These are phyloP conservation scores for Nothocercus julius DNA, from an alignment of 2,113 vertebrate species.

Conservation along the genomic window DNA sequence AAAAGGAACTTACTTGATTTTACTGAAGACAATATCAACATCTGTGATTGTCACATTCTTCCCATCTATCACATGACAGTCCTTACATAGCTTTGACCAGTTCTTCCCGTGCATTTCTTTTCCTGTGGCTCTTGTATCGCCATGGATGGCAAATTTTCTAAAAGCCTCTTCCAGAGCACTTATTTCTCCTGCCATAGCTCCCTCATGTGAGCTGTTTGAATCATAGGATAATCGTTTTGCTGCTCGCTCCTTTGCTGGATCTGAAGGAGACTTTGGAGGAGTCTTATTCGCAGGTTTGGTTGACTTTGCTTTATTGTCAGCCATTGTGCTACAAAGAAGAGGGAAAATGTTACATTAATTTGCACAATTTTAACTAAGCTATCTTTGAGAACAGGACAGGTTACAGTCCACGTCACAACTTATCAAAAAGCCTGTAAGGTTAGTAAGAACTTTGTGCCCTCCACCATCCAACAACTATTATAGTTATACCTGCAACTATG, in stretches of 20 bases:
- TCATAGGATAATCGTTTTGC: slow-evolving; percentile 76
- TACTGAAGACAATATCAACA: slow-evolving; percentile 97
- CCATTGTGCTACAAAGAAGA: slow-evolving; percentile 73
- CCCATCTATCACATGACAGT: slow-evolving; percentile 92
- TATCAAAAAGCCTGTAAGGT: not conserved
- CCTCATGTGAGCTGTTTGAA: slow-evolving; percentile 86
- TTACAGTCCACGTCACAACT: not conserved
- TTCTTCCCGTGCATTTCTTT: slow-evolving; percentile 97
- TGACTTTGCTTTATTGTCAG: slow-evolving; percentile 70
- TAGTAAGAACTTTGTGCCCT: not conserved
- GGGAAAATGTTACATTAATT: not conserved
- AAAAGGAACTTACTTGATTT: slow-evolving; percentile 90
- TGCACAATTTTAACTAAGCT: not conserved
- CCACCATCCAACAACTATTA: not conserved
- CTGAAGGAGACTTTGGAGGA: slow-evolving; percentile 74
- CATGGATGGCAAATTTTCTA: slow-evolving; percentile 90
- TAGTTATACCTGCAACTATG: not conserved
- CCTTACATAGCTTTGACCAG: slow-evolving; percentile 96
- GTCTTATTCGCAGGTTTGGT: slow-evolving; percentile 69
- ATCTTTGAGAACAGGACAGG: not conserved
- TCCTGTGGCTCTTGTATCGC: slow-evolving; percentile 91
- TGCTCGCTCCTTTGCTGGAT: slow-evolving; percentile 66
- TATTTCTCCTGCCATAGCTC: slow-evolving; percentile 81
- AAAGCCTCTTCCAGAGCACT: slow-evolving; percentile 93
- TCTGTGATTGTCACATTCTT: slow-evolving; percentile 92